Percentiles rank a stretch among this genome's conserved stretches.
Evolutionary conservation across 2,888 invertebrate species (phyloP).

Genomic region (Campoplex nolae): DNA sequence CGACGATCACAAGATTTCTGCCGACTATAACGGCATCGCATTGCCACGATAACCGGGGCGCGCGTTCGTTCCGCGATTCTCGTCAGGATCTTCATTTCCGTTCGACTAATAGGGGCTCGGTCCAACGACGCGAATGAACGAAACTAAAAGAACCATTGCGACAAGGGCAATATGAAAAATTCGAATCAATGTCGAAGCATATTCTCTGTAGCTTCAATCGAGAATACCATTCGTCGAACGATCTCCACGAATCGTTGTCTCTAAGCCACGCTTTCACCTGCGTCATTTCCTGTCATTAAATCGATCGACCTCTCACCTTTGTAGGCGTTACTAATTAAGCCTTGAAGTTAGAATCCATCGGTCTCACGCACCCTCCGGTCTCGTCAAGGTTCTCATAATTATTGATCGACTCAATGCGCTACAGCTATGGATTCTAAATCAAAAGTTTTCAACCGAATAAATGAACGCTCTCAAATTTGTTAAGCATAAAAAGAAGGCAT

Average conservation of each 20-base stretch:
- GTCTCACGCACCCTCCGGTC: constrained; percentile 26
- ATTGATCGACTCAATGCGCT: constrained; percentile 50
- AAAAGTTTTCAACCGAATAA: neutral
- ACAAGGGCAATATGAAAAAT: neutral
- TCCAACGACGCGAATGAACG: constrained; percentile 6
- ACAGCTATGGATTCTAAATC: constrained; percentile 1
- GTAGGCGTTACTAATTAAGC: constrained; percentile 25
- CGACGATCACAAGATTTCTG: constrained; percentile 59
- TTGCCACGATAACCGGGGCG: constrained; percentile 54
- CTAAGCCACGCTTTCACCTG: neutral
- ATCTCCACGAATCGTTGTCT: neutral
- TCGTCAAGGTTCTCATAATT: constrained; percentile 54
- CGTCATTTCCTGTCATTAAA: constrained; percentile 14
- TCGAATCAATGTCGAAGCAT: neutral
- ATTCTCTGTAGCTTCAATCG: neutral
- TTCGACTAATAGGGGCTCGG: constrained; percentile 5
- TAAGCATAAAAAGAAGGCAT: neutral
- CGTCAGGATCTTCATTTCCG: constrained; percentile 34
- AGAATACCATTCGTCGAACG: neutral
- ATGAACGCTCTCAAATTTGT: neutral
- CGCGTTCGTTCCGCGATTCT: constrained; percentile 67
- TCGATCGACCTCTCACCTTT: constrained; percentile 26
- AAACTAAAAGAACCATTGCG: neutral
- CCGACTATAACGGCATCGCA: constrained; percentile 33
- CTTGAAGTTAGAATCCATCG: neutral